Base-by-base conservation (phyloP, 2,797 vertebrate species). In the Eospalax fontanierii region DNA sequence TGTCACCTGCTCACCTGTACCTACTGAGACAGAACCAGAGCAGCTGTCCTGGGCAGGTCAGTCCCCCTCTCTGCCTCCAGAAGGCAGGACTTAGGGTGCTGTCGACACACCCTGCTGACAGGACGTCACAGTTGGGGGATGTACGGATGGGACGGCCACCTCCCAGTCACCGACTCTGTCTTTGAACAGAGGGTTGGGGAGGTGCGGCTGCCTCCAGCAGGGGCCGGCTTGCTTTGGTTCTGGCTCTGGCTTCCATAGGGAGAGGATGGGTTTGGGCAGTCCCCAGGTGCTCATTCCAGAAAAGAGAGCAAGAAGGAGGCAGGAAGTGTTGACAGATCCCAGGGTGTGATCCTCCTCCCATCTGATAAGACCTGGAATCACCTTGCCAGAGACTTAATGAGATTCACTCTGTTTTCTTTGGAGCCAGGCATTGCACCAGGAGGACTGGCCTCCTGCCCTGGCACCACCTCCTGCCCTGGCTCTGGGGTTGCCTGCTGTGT, bases 391-490 rank as follows among this genome's bases (percentile, higher is more conserved):
- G 66, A 71, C 89, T 85, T 87, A 68, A 54, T 50, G n/a, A 93
- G 86, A 61, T 75, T 87, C 38, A 0, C 26, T 35, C 50, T 91
- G 92, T 84, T 93, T 90, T 81, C 82, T 78, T 59, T 71, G 66
- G 46, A 93, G 57, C 28, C 66, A 24, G 88, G 78, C 28, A 0
- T 40, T 35, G 73, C 9, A 68, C 63, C 26, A 43, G 80, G 40
- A 14, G 50, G 66, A 22, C 73, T 30, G 50, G 40, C 19, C n/a
- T n/a, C n/a, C n/a, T n/a, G n/a, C n/a, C n/a, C n/a, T n/a, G n/a
- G n/a, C n/a, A n/a, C n/a, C n/a, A n/a, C 59, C 35, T 57, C 57
- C 38, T 38, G 50, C 35, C 5, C 46, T 4, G 2, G 14, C 90
- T 59, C 12, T 6, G 46, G 5, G 46, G 46, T 46, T 46, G 46